Conservation (phyloP, 1,140 invertebrate species). For the Diuraphis noxia region DNA sequence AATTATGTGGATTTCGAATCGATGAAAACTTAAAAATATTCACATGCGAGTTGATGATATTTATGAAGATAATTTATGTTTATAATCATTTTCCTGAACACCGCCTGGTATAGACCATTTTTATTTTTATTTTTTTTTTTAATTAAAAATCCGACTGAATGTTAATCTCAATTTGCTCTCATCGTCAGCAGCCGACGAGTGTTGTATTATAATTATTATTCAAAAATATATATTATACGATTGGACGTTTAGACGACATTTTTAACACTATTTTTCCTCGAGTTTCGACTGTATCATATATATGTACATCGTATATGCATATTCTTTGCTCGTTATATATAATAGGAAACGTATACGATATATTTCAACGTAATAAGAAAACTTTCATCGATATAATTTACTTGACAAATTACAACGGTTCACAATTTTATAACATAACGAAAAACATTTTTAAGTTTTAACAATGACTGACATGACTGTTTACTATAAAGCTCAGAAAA, state of each 20-base stretch:
- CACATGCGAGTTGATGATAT: not conserved
- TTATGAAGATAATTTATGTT: not conserved
- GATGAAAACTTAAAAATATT: not conserved
- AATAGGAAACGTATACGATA: not conserved
- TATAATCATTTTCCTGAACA: not conserved
- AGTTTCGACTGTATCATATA: not conserved
- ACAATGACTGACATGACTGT: not conserved
- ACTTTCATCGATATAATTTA: constrained; percentile 5
- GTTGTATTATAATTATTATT: not conserved
- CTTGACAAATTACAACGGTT: not conserved
- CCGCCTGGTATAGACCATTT: not conserved
- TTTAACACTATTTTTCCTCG: not conserved
- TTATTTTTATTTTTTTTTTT: not conserved
- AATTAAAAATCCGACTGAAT: not conserved
- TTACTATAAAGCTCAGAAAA: not conserved
- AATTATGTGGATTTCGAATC: not conserved
- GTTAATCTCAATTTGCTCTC: not conserved
- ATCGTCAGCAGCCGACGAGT: not conserved
- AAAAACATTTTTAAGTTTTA: constrained; percentile 12
- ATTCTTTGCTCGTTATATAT: not conserved
- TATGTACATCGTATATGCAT: not conserved
- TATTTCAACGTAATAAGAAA: constrained; percentile 1
- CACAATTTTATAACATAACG: constrained; percentile 3
- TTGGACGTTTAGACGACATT: not conserved
- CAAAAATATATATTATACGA: not conserved